A percentile compares a stretch with the other conserved stretches of the same genome.
phyloP scores from a whole-genome alignment of 2,797 vertebrate species.

The Sebastes trivittatus region DNA sequence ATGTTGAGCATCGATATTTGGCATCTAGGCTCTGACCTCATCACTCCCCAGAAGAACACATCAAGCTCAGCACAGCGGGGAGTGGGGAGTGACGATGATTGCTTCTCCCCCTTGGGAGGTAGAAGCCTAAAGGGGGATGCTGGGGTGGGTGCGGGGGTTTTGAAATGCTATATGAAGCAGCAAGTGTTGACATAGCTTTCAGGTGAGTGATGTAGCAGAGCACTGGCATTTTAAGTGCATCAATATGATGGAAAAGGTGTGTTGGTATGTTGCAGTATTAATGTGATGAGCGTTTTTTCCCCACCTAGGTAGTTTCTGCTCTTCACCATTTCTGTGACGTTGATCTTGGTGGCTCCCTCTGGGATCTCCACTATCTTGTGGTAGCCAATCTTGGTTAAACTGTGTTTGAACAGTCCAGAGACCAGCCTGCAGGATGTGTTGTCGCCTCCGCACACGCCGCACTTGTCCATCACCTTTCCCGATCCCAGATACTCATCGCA shows the following conservation, averaged over 20 bases:
- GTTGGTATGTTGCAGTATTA: neutral
- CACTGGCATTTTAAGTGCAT: neutral
- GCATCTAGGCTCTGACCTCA: neutral
- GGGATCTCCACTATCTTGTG: conserved; percentile 98
- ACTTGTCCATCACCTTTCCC: conserved; percentile 92
- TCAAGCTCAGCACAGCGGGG: neutral
- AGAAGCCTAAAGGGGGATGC: neutral
- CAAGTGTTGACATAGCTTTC: neutral
- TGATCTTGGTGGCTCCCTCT: conserved; percentile 97
- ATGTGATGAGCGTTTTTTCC: conserved; percentile 33
- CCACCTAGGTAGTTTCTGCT: conserved; percentile 97
- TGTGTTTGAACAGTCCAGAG: conserved; percentile 92
- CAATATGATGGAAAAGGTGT: neutral
- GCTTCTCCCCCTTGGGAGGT: neutral
- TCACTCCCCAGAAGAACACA: neutral
- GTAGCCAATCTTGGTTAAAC: conserved; percentile 92
- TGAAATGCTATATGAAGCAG: neutral
- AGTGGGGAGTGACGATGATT: neutral
- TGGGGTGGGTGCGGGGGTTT: neutral
- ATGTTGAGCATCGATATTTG: neutral
- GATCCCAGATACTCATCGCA: conserved; percentile 95
- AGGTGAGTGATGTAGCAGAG: neutral
- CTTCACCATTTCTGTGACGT: conserved; percentile 96
- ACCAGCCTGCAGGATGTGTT: conserved; percentile 91
- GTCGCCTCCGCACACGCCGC: conserved; percentile 95